phyloP scores from a whole-genome alignment of 2,888 invertebrate species.

The Caenorhabditis sinica region DNA sequence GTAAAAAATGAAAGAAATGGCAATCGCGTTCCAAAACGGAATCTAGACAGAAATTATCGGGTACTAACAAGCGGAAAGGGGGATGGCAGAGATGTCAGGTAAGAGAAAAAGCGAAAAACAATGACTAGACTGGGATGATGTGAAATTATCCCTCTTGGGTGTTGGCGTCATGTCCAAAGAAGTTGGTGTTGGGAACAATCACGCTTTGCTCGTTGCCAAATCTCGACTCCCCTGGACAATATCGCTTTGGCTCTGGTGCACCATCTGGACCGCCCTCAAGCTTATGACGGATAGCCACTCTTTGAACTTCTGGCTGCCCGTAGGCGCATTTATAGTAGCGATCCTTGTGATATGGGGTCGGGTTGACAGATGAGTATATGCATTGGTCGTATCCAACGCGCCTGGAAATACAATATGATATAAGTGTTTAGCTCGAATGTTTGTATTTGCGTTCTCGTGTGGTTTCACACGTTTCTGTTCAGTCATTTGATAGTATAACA shows the following conservation, averaged over 20 bases:
- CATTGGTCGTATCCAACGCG: slow-evolving; percentile 37
- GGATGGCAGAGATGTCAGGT: slow-evolving; percentile 5
- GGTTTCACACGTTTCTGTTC: too few species aligned
- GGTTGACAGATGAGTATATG: slow-evolving; percentile 10
- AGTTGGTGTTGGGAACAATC: slow-evolving; percentile 14
- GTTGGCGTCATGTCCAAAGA: neutral
- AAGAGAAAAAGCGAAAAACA: neutral
- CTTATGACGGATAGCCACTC: slow-evolving; percentile 49
- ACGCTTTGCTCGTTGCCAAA: slow-evolving; percentile 35
- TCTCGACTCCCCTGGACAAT: slow-evolving; percentile 32
- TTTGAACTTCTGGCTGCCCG: slow-evolving; percentile 29
- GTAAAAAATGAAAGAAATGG: neutral
- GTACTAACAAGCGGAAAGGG: neutral
- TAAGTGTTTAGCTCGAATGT: neutral
- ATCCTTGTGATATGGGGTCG: slow-evolving; percentile 15
- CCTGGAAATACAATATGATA: slow-evolving; percentile 9
- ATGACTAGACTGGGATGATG: neutral
- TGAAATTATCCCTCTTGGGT: neutral
- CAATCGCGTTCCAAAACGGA: slow-evolving; percentile 12
- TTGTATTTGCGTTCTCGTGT: neutral
- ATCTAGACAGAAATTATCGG: slow-evolving; percentile 2
- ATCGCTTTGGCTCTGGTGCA: slow-evolving; percentile 43
- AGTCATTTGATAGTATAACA: too few species aligned
- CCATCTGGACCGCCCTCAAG: slow-evolving; percentile 30
- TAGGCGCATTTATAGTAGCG: slow-evolving; percentile 53